Percentiles rank a stretch among this genome's conserved stretches.
Conservation (phyloP, 2,797 vertebrate genomes). For the Catamblyrhynchus diadema region DNA sequence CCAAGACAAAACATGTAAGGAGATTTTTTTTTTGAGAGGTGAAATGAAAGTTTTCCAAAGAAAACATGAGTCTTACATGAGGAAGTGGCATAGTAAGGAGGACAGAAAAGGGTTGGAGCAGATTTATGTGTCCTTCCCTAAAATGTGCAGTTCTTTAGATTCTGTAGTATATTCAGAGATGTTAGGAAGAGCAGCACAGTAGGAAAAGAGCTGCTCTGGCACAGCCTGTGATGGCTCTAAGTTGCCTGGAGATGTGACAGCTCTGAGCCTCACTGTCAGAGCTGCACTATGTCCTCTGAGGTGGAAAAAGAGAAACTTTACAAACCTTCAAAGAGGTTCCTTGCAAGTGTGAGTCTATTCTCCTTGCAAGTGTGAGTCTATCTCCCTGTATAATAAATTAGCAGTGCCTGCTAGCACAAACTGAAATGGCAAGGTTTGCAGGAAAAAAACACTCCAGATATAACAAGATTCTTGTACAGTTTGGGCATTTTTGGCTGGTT, state of each 20-base stretch:
- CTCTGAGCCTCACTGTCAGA: background rate
- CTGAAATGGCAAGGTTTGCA: background rate
- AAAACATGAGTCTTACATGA: background rate
- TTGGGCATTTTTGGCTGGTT: background rate
- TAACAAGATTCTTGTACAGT: background rate
- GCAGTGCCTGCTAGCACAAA: background rate
- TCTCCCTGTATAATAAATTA: background rate
- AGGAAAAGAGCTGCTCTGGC: background rate
- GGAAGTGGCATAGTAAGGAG: background rate
- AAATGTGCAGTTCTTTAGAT: background rate
- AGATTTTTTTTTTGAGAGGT: background rate
- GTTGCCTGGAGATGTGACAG: background rate
- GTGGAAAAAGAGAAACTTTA: background rate
- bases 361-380: background rate
- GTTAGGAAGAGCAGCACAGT: background rate
- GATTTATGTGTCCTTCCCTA: background rate
- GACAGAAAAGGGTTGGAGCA: background rate
- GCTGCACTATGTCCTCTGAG: background rate
- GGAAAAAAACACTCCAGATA: background rate
- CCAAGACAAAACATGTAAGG: background rate
- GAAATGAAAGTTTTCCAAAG: background rate
- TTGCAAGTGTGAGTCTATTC: background rate
- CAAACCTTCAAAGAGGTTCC: background rate
- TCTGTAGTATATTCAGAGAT: background rate
- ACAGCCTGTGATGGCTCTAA: background rate